A percentile compares a stretch with the other conserved stretches of the same genome.
These are phyloP conservation scores for Sminthopsis crassicaudata DNA, from an alignment of 2,113 vertebrate genomes.

Conservation along the genomic window DNA sequence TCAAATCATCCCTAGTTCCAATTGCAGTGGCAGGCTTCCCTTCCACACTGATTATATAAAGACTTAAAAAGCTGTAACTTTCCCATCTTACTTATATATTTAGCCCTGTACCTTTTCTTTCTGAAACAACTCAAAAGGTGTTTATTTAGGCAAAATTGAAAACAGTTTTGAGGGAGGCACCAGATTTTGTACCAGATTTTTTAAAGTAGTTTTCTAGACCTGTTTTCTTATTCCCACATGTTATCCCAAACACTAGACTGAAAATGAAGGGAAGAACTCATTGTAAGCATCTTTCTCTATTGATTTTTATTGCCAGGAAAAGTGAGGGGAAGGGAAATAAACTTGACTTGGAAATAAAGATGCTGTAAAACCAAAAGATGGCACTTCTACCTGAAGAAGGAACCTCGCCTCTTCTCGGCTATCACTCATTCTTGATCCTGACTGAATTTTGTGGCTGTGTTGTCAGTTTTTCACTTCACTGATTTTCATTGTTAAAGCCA, in stretches of 20 bases:
- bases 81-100: not conserved
- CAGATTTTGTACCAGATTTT: not conserved
- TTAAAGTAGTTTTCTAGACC: not conserved
- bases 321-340: not conserved
- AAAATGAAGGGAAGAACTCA: not conserved
- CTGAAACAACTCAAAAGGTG: not conserved
- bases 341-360: not conserved
- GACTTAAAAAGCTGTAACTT: not conserved
- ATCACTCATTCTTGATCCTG: not conserved
- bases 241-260: not conserved
- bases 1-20: not conserved
- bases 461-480: not conserved
- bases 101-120: not conserved
- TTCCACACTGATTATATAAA: not conserved
- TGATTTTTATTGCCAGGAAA: not conserved
- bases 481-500: not conserved
- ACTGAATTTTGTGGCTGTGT: not conserved
- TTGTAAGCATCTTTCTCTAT: not conserved
- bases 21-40: not conserved
- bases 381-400: not conserved
- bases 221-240: not conserved
- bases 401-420: not conserved
- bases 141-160: not conserved
- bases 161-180: not conserved
- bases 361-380: not conserved